Percentiles rank a stretch among this genome's conserved stretches.
Evolutionary conservation across 2,888 invertebrate species (phyloP).

Genomic region (Sicus ferrugineus): DNA sequence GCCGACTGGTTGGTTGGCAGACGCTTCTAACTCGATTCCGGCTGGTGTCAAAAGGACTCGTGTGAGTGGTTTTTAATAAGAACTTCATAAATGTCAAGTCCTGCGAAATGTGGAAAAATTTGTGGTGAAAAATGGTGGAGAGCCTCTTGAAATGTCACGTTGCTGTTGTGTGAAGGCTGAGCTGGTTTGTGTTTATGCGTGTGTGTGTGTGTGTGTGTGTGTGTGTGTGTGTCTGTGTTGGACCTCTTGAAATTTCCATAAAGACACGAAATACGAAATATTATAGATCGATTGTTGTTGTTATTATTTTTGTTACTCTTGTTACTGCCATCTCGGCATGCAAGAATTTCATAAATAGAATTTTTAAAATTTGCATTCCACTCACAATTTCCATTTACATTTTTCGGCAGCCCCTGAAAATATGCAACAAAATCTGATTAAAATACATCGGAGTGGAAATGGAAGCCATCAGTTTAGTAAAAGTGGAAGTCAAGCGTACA

Average conservation of each 20-base stretch:
- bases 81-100: slow-evolving; percentile 32
- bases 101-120: slow-evolving; percentile 23
- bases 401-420: too few relatives aligned
- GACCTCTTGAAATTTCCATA: not conserved
- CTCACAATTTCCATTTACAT: too few relatives aligned
- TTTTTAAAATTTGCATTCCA: too few relatives aligned
- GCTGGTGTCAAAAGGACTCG: slow-evolving; percentile 28
- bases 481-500: not conserved
- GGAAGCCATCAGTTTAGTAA: too few relatives aligned
- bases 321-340: not conserved
- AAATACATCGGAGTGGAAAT: too few relatives aligned
- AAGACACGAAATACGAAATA: not conserved
- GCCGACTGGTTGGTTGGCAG: not conserved
- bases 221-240: too few relatives aligned
- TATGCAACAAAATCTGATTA: too few relatives aligned
- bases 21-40: not conserved
- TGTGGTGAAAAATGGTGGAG: not conserved
- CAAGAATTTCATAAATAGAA: too few relatives aligned
- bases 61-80: slow-evolving; percentile 32
- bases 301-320: not conserved
- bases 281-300: not conserved
- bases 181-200: too few relatives aligned
- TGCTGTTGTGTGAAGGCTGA: slow-evolving; percentile 2
- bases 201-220: too few relatives aligned
- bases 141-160: slow-evolving; percentile 5